Evolutionary conservation across 2,888 invertebrate species (phyloP).

Genomic region (Lycaena phlaeas): DNA sequence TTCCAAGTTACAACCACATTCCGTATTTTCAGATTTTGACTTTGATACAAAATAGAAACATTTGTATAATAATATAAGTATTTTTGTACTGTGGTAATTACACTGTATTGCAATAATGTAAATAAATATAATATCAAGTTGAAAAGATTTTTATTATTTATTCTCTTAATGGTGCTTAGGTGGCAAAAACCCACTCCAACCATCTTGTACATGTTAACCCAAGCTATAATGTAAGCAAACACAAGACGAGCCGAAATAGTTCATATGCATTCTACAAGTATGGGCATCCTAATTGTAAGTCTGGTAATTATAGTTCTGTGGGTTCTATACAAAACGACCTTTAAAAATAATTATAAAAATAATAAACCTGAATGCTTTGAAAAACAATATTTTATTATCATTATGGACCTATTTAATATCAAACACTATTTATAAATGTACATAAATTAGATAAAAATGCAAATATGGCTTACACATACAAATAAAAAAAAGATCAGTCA

Average conservation of each 20-base stretch:
- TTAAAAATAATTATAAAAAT: no score
- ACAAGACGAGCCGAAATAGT: no score
- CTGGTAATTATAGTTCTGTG: no score
- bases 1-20: slow-evolving; percentile 35
- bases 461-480: slow-evolving; percentile 10
- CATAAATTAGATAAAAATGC: slow-evolving; percentile 22
- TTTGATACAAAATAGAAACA: slow-evolving; percentile 23
- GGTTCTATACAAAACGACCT: neutral
- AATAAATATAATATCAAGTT: slow-evolving; percentile 31
- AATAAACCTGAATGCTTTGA: neutral
- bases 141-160: neutral
- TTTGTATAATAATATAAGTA: slow-evolving; percentile 33
- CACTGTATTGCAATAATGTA: slow-evolving; percentile 58
- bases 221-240: neutral
- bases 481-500: slow-evolving; percentile 4
- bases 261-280: no score
- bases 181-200: no score
- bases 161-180: no score
- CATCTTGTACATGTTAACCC: no score
- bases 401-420: slow-evolving; percentile 21
- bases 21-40: slow-evolving; percentile 44
- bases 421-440: slow-evolving; percentile 23
- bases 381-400: slow-evolving; percentile 17
- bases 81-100: slow-evolving; percentile 52
- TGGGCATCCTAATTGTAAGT: no score